Evolutionary conservation across 2,797 vertebrate genomes (phyloP), one percentile per base, ranked within the genome.

Genomic region (Otolemur crassicaudatus): DNA sequence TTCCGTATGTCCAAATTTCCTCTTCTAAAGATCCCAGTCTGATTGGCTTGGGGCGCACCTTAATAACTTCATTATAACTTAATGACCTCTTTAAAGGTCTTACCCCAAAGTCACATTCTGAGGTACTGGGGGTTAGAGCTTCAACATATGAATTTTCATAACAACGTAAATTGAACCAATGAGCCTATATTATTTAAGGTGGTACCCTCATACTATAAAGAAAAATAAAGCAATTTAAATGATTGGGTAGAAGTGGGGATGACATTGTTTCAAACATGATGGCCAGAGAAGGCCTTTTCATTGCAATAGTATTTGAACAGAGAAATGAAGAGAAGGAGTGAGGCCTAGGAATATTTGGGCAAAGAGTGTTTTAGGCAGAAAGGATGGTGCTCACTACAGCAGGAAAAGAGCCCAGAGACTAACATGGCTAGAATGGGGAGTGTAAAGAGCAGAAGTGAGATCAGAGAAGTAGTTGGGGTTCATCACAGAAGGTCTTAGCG

Each of bases 271-370:
- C 79, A 91, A 91, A 69, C 14, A 80, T 12, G 5, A 46, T 91
- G 13, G 19, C 53, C 60, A 94, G 37, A 83, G 27, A 43, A 56
- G 49, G 7, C n/a, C 46, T 86, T 17, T 87, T 29, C 94, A 29
- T 81, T 92, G 37, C 96, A 79, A 65, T 37, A 90, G 7, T 19
- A 76, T 75, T 92, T 53, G 63, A 91, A 90, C 7, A 86, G 85
- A 65, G 73, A 87, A 92, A 70, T 61, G 31, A 94, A 94, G 13
- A 76, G 19, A 61, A 92, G 10, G 37, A 37, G 46, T 49, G 60
- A 92, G n/a, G 10, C 19, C 31, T 20, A 20, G 60, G 14, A 69
- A 27, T 87, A 82, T 23, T 53, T 58, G 17, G 43, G 31, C 19
- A 25, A n/a, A 37, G 58, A 72, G 7, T 87, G 27, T 87, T 93